phyloP scores from a whole-genome alignment of 1,140 invertebrate species.

The Calosoma granatense region DNA sequence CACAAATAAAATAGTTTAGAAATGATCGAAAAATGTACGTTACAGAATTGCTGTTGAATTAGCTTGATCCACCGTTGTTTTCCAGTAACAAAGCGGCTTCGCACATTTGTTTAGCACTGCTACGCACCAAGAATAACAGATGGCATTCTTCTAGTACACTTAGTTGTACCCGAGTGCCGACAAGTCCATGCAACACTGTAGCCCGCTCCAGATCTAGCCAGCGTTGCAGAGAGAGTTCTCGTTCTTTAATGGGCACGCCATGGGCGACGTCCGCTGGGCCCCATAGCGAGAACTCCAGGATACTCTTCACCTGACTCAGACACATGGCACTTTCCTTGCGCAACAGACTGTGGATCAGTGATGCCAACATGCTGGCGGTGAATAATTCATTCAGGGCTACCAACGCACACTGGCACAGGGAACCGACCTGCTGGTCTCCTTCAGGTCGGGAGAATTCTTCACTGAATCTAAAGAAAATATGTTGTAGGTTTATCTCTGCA shows the following conservation, averaged over 20 bases:
- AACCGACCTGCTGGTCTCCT: conserved; percentile 51
- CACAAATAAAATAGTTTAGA: too few relatives aligned
- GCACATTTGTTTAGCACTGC: conserved; percentile 66
- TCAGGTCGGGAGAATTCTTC: conserved; percentile 45
- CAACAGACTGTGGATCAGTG: conserved; percentile 56
- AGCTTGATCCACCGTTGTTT: conserved; percentile 20
- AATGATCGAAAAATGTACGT: too few relatives aligned
- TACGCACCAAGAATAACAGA: conserved; percentile 68
- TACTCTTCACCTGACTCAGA: conserved; percentile 58
- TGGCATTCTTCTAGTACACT: conserved; percentile 70
- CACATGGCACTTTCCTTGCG: conserved; percentile 61
- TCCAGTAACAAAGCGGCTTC: conserved; percentile 62
- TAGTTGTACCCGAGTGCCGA: conserved; percentile 59
- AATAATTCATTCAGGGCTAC: conserved; percentile 47
- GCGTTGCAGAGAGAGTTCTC: conserved; percentile 59
- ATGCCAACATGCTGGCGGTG: conserved; percentile 46
- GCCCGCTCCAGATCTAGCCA: conserved; percentile 78
- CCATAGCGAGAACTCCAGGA: conserved; percentile 76
- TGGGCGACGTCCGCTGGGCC: conserved; percentile 66
- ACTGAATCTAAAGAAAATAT: conserved; percentile 43
- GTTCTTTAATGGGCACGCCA: conserved; percentile 50
- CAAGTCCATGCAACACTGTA: conserved; percentile 65
- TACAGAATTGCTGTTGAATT: too few relatives aligned
- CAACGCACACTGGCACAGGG: conserved; percentile 68
- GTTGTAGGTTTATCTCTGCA: too few relatives aligned